phyloP scores from a whole-genome alignment of 2,113 vertebrate species.

The Ailuropoda melanoleuca region DNA sequence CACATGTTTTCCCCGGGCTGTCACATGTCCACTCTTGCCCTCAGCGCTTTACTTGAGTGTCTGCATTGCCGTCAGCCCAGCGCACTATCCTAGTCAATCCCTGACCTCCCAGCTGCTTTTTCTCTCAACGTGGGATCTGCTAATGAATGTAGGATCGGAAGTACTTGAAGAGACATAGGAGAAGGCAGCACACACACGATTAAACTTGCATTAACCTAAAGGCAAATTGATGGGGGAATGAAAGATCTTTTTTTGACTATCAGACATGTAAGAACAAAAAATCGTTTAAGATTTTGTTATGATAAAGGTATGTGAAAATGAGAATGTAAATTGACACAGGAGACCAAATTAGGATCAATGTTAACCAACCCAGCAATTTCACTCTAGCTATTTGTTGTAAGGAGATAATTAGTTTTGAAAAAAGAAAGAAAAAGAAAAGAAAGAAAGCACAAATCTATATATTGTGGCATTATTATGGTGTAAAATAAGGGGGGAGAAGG shows the following conservation, averaged over 20 bases:
- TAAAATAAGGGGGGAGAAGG: not conserved
- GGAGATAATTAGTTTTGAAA: not conserved
- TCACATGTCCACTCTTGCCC: not conserved
- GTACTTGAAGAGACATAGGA: not conserved
- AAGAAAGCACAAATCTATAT: not conserved
- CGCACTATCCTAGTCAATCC: not conserved
- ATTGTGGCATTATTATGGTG: not conserved
- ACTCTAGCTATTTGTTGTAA: not conserved
- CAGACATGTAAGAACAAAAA: not conserved
- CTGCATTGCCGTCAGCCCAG: not conserved
- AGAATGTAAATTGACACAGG: not conserved
- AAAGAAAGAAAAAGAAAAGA: too few species aligned
- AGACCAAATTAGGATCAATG: not conserved
- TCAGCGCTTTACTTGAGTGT: not conserved
- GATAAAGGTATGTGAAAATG: not conserved
- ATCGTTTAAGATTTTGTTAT: not conserved
- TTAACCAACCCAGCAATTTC: slow-evolving; percentile 3
- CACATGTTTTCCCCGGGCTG: not conserved
- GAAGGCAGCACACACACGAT: not conserved
- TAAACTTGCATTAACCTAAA: not conserved
- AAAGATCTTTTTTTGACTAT: not conserved
- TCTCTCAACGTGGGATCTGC: not conserved
- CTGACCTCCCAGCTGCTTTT: not conserved
- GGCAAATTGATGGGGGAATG: not conserved
- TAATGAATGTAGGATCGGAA: not conserved